Evolutionary conservation across 2,113 vertebrate genomes (phyloP), one percentile per base, ranked within the genome.

Genomic region (Semicossyphus pulcher): DNA sequence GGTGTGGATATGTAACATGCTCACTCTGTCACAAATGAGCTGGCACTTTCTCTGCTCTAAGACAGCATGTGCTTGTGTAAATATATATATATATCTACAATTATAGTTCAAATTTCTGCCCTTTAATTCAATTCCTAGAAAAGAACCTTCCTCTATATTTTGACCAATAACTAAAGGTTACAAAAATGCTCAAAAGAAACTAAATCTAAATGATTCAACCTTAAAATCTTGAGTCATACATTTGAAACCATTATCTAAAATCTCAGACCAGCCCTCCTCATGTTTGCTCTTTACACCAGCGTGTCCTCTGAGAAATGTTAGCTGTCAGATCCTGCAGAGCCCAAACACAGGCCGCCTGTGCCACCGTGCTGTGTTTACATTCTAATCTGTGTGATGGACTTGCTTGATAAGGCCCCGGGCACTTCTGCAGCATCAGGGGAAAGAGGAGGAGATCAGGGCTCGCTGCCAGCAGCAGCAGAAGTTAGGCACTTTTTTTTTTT

Each of bases 311-410:
- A 52, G 53, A 32, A 54, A 72, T 36, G 31, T 58, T 49, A 36
- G 72, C 39, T 73, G 77, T 62, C 36, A 36, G 44, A 53, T 76
- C 42, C n/a, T 51, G 52, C 68, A 41, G 23, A 64, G 59, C 44
- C 71, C 56, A 28, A 45, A 51, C 63, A 68, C 60, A 77, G 72
- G 20, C 52, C 49, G 64, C 21, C 26, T 45, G 28, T 65, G 49
- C 48, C 53, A 47, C 69, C 15, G 58, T n/a, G 10, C 12, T 66
- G 57, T 88, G 86, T 89, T 88, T 86, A 82, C 85, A 86, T 89
- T 89, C 65, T 84, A 70, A 89, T 88, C 80, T 79, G 58, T 58
- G 56, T 66, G 87, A 92, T 91, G 87, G 68, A 59, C 47, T 59
- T 73, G 34, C 32, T 56, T 72, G 86, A 91, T 89, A 89, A 86